A percentile compares a stretch with the other conserved stretches of the same genome.
phyloP scores from a whole-genome alignment of 2,113 vertebrate species.

The Mola mola region DNA sequence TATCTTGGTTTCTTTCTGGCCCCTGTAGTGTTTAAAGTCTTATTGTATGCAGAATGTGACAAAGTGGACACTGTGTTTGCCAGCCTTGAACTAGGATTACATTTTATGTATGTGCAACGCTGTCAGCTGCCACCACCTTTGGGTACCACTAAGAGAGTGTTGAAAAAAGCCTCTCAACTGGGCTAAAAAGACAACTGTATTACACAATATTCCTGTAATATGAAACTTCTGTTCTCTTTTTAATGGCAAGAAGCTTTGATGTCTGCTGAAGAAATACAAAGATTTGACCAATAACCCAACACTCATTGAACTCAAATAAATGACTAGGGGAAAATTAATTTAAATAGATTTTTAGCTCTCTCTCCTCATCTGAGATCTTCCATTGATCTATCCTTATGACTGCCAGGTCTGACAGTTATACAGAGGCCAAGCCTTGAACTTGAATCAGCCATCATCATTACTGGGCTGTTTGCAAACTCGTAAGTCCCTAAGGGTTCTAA shows the following conservation, averaged over 20 bases:
- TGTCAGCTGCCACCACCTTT: not conserved
- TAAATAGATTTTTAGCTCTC: constrained; percentile 33
- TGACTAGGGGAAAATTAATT: constrained; percentile 20
- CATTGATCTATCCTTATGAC: constrained; percentile 47
- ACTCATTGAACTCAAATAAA: constrained; percentile 37
- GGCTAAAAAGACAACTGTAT: constrained; percentile 12
- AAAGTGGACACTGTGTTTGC: constrained; percentile 13
- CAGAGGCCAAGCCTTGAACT: constrained; percentile 79
- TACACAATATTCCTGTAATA: not conserved
- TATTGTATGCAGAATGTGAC: constrained; percentile 1
- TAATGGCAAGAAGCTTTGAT: constrained; percentile 9
- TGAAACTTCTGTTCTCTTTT: not conserved
- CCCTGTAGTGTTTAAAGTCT: constrained; percentile 38
- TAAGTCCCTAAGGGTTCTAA: constrained; percentile 85
- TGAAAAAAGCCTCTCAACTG: not conserved
- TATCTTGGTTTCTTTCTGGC: constrained; percentile 31
- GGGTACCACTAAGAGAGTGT: not conserved
- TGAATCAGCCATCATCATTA: constrained; percentile 83
- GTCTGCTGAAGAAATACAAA: constrained; percentile 5
- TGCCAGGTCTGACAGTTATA: constrained; percentile 71
- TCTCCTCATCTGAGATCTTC: constrained; percentile 45
- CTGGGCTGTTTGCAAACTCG: constrained; percentile 83
- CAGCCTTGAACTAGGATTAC: constrained; percentile 7
- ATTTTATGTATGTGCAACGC: not conserved
- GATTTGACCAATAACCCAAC: constrained; percentile 40